phyloP scores from a whole-genome alignment of 2,797 vertebrate species.

The Mastacembelus armatus region DNA sequence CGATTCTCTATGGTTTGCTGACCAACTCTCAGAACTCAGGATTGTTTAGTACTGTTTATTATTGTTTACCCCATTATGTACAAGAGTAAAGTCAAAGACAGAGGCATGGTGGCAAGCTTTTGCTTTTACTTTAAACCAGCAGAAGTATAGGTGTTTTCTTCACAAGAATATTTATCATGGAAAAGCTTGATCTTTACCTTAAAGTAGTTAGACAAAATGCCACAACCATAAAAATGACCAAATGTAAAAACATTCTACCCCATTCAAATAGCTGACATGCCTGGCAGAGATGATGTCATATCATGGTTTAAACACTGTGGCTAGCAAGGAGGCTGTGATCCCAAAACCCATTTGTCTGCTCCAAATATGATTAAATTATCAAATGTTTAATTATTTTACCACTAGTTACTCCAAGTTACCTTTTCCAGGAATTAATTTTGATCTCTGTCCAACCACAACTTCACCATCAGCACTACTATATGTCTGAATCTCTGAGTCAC shows the following conservation, averaged over 20 bases:
- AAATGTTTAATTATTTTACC: constrained; percentile 51
- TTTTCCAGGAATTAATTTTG: constrained; percentile 30
- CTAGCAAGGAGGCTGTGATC: constrained; percentile 48
- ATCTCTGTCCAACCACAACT: constrained; percentile 30
- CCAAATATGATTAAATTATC: constrained; percentile 57
- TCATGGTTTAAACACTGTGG: constrained; percentile 33
- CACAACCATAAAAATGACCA: no score
- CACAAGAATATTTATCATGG: no score
- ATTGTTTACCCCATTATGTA: neutral
- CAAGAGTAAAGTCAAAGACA: no score
- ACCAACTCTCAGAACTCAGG: neutral
- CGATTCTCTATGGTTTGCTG: neutral
- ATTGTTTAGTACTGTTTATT: neutral
- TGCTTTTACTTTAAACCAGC: no score
- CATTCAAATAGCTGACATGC: no score
- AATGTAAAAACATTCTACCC: no score
- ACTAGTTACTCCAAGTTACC: constrained; percentile 33
- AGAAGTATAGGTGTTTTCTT: no score
- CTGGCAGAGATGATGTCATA: constrained; percentile 52
- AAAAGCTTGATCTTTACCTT: no score
- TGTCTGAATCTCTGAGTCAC: constrained; percentile 52
- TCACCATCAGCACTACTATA: constrained; percentile 14
- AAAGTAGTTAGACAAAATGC: no score
- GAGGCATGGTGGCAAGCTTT: no score
- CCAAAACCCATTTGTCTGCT: constrained; percentile 49